These are phyloP conservation scores for Drosophila niveifrons DNA, from an alignment of 2,888 invertebrate species.

Conservation along the genomic window DNA sequence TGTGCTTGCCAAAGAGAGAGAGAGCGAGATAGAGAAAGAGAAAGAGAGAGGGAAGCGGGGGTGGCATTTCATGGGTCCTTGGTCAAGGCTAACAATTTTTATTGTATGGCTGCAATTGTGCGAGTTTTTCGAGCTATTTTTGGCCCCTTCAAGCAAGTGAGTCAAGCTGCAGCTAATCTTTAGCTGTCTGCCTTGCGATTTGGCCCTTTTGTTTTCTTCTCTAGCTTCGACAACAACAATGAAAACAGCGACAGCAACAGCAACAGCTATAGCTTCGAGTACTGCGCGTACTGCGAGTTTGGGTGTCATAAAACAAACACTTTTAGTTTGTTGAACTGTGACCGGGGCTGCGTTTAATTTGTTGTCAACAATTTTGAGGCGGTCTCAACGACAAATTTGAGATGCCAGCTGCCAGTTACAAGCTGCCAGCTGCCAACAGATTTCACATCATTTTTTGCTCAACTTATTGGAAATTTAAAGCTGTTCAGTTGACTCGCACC, in stretches of 20 bases:
- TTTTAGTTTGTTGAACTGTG: constrained; percentile 78
- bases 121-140: constrained; percentile 66
- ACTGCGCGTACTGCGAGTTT: constrained; percentile 33
- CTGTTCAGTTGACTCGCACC: not conserved
- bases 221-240: not conserved
- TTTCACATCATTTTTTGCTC: not conserved
- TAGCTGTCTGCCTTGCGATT: constrained; percentile 64
- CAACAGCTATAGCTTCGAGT: constrained; percentile 34
- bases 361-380: constrained; percentile 55
- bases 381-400: constrained; percentile 30
- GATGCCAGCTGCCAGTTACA: constrained; percentile 38
- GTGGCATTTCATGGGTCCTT: constrained; percentile 64
- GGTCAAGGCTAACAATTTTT: constrained; percentile 70
- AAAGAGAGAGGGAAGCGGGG: not conserved
- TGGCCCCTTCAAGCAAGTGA: constrained; percentile 52
- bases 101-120: constrained; percentile 73
- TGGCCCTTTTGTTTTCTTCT: constrained; percentile 54
- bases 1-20: too few relatives aligned
- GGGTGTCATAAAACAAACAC: constrained; percentile 76
- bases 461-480: constrained; percentile 10
- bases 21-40: too few relatives aligned
- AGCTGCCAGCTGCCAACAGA: constrained; percentile 41
- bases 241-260: not conserved
- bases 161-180: constrained; percentile 75
- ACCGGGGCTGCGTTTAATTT: constrained; percentile 67